These are phyloP conservation scores for Brachionus rotundiformis DNA, from an alignment of 1,140 invertebrate species.

Conservation along the genomic window DNA sequence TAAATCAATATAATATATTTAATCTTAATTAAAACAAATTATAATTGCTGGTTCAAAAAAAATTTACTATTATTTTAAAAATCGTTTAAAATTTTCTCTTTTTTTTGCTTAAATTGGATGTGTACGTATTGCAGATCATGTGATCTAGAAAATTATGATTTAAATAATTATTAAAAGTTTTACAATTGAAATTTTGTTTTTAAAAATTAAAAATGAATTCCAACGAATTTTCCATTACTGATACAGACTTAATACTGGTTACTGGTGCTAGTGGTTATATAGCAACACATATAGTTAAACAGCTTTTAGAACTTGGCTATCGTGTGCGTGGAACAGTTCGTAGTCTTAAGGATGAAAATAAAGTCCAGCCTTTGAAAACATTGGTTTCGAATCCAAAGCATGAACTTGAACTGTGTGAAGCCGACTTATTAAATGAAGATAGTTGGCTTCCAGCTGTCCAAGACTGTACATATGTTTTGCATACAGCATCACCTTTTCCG, in stretches of 20 bases:
- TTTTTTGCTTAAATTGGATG: too few species aligned
- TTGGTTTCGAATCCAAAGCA: constrained; percentile 63
- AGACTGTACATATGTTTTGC: constrained; percentile 67
- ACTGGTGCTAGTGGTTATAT: constrained; percentile 69
- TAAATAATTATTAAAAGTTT: too few species aligned
- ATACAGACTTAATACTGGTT: constrained; percentile 64
- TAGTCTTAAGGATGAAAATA: constrained; percentile 64
- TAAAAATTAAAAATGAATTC: background rate
- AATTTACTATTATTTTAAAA: too few species aligned
- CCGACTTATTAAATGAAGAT: constrained; percentile 60
- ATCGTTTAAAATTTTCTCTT: too few species aligned
- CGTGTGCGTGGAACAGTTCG: constrained; percentile 67
- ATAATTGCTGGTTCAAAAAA: too few species aligned
- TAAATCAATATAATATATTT: too few species aligned
- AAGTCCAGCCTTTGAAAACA: constrained; percentile 61
- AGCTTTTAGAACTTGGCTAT: constrained; percentile 66
- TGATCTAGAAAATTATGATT: too few species aligned
- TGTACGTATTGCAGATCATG: too few species aligned
- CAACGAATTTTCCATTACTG: background rate
- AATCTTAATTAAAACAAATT: too few species aligned
- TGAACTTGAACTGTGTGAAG: constrained; percentile 65
- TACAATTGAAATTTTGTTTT: background rate
- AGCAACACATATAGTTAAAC: constrained; percentile 67
- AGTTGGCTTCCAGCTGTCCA: constrained; percentile 65
- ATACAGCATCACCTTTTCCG: constrained; percentile 69